Base-by-base conservation (phyloP, 1,140 invertebrate species). In the Andrena cerasifolii region DNA sequence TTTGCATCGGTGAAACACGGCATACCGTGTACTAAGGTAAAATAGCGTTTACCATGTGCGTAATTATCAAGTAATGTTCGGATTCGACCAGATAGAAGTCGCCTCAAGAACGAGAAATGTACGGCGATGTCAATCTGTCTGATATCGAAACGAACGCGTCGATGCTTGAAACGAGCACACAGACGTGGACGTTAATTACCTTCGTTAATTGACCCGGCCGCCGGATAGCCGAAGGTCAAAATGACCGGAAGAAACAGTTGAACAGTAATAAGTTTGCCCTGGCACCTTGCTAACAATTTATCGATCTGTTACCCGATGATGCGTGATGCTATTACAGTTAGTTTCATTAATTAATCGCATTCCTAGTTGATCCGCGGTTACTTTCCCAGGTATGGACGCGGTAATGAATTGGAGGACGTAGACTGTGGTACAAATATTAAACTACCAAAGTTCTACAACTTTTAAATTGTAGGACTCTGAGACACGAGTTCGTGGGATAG, bases 181-280 rank as follows among this genome's bases (percentile, higher is more conserved):
- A 40, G 14, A 12, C n/a, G 4, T 8, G 0, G 21, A 26, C 14
- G 28, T 26, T 71, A 71, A 71, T 71, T 71, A 47, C 54, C 28
- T 14, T 5, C 16, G 40, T 49, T 71, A 61, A 59, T 71, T 36
- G 68, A 49, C 33, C 40, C 21, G 18, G 18, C 21, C n/a, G 18
- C 47, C 28, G 8, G 45, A 66, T 33, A 33, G 14, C n/a, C 36
- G 43, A 24, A 31, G 40, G 3, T 7, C 16, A 58, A 49, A 31
- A 68, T 28, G 28, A 14, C 24, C 18, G 3, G 5, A 10, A 28
- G 24, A 1, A 66, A 66, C 21, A 21, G 14, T 16, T 14, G 26
- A 33, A 18, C 53, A 3, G 36, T n/a, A 2, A 24, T 7, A 49
- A 0, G 36, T 47, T 31, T 43, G n/a, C 3, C 8, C 2, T 45